Evolutionary conservation across 2,888 invertebrate genomes (phyloP), one percentile per base, ranked within the genome.

Genomic region (Eledona agricola): DNA sequence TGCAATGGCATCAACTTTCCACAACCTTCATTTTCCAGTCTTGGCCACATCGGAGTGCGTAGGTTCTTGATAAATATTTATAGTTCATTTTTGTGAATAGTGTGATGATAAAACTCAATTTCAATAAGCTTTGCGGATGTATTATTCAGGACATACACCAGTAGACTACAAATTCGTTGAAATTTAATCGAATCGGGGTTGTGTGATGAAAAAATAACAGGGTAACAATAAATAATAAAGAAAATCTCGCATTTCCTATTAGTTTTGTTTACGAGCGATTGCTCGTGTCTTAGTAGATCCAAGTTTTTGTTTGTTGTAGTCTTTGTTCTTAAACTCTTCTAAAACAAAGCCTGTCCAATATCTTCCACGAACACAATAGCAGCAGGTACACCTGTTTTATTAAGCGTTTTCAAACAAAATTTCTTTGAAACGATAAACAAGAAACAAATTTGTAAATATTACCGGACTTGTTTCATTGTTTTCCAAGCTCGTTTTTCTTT

Each of bases 1-100:
- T n/a, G n/a, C n/a, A n/a, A n/a, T n/a, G n/a, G 37, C 45, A 51
- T 51, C 42, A 51, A 35, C 35, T 43, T 51, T 43, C 43, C 34
- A 38, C 26, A 34, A 22, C 23, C 23, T 43, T 43, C 23, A 45
- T 45, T 23, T 34, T 34, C 32, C 5, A 25, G 16, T 19, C 34
- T 17, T 3, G 20, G n/a, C 17, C 35, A 37, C 5, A 13, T 23
- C 25, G 31, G 6, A n/a, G 29, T 40, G 34, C 26, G 32, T 26
- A 10, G 32, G 25, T 15, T 32, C 17, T 17, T 34, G 32, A 45
- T 45, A 45, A 45, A 45, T 45, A 45, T 45, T 45, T 45, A 45
- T 45, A 45, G 32, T 45, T 34, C 11, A 45, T 34, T 45, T 34
- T 29, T 42, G 7, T 22, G 31, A 12, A 29, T 31, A 13, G 29